Evolutionary conservation across 2,113 vertebrate genomes (phyloP).

Genomic region (Oxyruncus cristatus): DNA sequence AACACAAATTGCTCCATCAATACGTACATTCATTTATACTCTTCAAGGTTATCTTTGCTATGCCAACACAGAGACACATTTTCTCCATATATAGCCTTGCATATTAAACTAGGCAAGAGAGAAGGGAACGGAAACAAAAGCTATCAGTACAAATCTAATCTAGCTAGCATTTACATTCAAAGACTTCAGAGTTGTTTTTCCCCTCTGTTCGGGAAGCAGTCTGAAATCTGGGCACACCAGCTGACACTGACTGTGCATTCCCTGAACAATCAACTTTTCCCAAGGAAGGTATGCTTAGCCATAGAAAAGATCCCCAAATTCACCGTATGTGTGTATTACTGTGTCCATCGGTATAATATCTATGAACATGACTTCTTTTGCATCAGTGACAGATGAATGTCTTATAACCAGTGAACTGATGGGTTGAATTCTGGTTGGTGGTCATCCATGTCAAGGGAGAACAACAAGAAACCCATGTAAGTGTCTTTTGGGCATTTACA

Average conservation of each 20-base stretch:
- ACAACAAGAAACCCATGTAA: neutral
- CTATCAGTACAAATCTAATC: slow-evolving; percentile 60
- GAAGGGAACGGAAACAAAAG: slow-evolving; percentile 50
- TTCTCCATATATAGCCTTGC: slow-evolving; percentile 57
- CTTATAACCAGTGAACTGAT: neutral
- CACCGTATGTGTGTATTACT: neutral
- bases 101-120: slow-evolving; percentile 55
- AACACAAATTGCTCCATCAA: slow-evolving; percentile 78
- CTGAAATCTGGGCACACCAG: neutral
- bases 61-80: slow-evolving; percentile 55
- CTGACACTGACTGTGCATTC: neutral
- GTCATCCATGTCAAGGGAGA: neutral
- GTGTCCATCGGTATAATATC: neutral
- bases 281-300: neutral
- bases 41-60: slow-evolving; percentile 76
- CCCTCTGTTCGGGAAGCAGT: neutral
- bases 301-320: neutral
- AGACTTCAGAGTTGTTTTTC: slow-evolving; percentile 25
- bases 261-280: neutral
- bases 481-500: neutral
- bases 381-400: neutral
- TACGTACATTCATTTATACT: slow-evolving; percentile 72
- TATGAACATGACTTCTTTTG: neutral
- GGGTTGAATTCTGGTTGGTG: neutral
- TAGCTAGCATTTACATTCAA: slow-evolving; percentile 1